Conservation (phyloP, 2,113 vertebrate species). For the Ameiurus melas region DNA sequence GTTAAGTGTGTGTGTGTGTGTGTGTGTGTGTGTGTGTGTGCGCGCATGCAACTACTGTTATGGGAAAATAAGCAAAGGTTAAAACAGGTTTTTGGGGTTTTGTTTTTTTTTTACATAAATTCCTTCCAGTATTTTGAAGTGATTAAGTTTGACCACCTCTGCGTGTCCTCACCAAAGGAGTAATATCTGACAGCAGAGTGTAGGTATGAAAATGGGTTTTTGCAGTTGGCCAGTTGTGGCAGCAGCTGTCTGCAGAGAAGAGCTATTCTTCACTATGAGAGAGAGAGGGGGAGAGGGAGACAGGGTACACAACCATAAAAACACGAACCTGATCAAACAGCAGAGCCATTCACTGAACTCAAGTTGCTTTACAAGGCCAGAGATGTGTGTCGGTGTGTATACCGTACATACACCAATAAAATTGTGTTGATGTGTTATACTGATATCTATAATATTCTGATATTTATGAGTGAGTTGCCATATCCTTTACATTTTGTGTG, state of each 20-base stretch:
- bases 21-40: background rate
- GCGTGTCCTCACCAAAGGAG: conserved; percentile 1
- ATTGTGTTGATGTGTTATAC: background rate
- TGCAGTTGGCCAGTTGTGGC: conserved; percentile 36
- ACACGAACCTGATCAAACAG: conserved; percentile 46
- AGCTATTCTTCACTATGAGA: conserved; percentile 42
- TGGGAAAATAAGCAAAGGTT: background rate
- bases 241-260: conserved; percentile 50
- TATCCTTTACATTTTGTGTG: conserved; percentile 8
- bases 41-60: background rate
- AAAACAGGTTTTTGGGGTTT: no score
- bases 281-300: conserved; percentile 33
- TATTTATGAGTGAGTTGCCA: background rate
- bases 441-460: background rate
- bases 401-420: background rate
- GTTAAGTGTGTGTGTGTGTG: background rate
- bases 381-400: background rate
- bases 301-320: conserved; percentile 53
- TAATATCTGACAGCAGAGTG: conserved; percentile 28
- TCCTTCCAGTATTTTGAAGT: background rate
- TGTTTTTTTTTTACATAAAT: background rate
- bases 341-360: conserved; percentile 21
- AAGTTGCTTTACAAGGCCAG: conserved; percentile 24
- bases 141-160: background rate
- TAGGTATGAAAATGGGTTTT: conserved; percentile 37